Base-by-base conservation (phyloP, 2,888 invertebrate genomes). In the Cyaniris semiargus region DNA sequence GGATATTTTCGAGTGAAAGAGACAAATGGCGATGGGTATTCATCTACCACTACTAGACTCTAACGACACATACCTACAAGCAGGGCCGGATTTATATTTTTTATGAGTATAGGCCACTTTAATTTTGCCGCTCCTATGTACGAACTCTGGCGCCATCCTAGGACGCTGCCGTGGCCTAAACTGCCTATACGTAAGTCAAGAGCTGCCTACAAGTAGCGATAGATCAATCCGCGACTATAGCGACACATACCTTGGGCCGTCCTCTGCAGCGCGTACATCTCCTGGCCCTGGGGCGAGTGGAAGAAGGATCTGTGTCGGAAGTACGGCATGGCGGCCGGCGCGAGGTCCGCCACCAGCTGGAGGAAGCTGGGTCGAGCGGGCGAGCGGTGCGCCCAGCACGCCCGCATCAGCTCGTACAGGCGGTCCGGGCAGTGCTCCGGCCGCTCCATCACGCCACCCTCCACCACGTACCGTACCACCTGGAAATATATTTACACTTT, bases 381-480 rank as follows among this genome's bases (percentile, higher is more conserved):
- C 0, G 97, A 96, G 83, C 97, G 96, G 89, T 97, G 97, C 84
- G 96, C 95, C 99, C 99, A 99, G 89, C 99, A 99, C 80, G 95
- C 95, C 82, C 96, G 95, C 99, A 99, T 99, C 81, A 99, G 93
- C 81, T 96, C 95, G 91, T 98, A 98, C 88, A 99, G 94, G 83
- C 97, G 96, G 86, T 98, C 97, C 1, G 99, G 99, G 90, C 99
- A 99, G 89, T 98, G 97, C 89, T 98, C 98, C 0, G 99, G 99
- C 79, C 97, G 96, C 89, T 98, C 98, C 98, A 99, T 98, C 72
- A 98, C 97, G 77, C 98, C 97, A 76, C 98, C 98, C 84, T 97
- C 97, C 81, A 97, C 97, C 79, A 99, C 98, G 90, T 97, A 98
- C 21, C 97, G 95, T 81, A 98, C 90, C 78, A 97, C 98, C 66